Percentiles rank a stretch among this genome's conserved stretches.
phyloP scores from a whole-genome alignment of 2,888 invertebrate genomes.

The Acanthacorydalis orientalis region DNA sequence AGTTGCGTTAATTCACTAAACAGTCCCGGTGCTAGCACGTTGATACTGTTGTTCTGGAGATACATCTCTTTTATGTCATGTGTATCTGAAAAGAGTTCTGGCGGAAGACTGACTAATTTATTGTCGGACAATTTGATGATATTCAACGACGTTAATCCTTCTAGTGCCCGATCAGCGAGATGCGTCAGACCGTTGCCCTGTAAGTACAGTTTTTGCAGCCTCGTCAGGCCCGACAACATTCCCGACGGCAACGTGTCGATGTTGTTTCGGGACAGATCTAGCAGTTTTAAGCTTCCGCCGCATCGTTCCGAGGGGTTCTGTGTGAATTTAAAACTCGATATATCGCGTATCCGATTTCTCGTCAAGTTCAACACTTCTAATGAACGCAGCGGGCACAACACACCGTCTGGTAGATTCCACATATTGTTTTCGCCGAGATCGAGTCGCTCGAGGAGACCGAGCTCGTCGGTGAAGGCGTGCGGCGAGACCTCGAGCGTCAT shows the following conservation, averaged over 20 bases:
- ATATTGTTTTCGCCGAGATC: slow-evolving; percentile 69
- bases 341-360: slow-evolving; percentile 58
- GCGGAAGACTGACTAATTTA: slow-evolving; percentile 60
- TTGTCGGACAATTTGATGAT: slow-evolving; percentile 67
- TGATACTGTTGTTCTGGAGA: slow-evolving; percentile 65
- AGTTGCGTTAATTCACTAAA: slow-evolving; percentile 61
- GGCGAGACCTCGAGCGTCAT: slow-evolving; percentile 61
- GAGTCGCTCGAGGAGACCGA: slow-evolving; percentile 52
- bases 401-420: slow-evolving; percentile 60
- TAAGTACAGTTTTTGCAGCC: slow-evolving; percentile 55
- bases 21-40: slow-evolving; percentile 62
- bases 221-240: slow-evolving; percentile 50
- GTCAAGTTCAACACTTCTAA: slow-evolving; percentile 64
- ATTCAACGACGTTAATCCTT: slow-evolving; percentile 53
- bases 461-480: slow-evolving; percentile 56
- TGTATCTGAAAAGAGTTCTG: slow-evolving; percentile 64
- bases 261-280: slow-evolving; percentile 64
- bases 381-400: slow-evolving; percentile 56
- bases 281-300: slow-evolving; percentile 46
- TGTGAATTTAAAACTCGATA: slow-evolving; percentile 54
- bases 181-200: slow-evolving; percentile 61
- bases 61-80: slow-evolving; percentile 65
- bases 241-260: slow-evolving; percentile 57
- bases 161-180: slow-evolving; percentile 61
- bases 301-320: slow-evolving; percentile 45